phyloP scores from a whole-genome alignment of 2,113 vertebrate species.

The Calonectris borealis region DNA sequence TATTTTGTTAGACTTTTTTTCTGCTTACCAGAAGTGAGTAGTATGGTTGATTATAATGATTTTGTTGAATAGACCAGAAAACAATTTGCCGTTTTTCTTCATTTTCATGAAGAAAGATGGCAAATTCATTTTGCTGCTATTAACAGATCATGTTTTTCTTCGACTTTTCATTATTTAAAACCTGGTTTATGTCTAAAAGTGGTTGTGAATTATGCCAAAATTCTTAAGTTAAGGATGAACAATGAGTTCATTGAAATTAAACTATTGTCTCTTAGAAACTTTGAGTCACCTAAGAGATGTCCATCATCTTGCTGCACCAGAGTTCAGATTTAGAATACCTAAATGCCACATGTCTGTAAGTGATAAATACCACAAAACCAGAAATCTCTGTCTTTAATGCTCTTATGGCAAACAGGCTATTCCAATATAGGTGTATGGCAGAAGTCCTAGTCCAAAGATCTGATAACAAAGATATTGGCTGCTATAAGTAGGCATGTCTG shows the following conservation, averaged over 20 bases:
- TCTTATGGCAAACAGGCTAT: background rate
- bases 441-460: background rate
- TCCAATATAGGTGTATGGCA: background rate
- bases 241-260: background rate
- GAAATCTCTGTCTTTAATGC: background rate
- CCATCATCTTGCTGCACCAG: background rate
- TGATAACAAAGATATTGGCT: background rate
- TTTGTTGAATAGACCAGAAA: background rate
- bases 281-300: background rate
- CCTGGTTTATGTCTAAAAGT: background rate
- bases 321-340: background rate
- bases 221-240: background rate
- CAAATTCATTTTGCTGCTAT: background rate
- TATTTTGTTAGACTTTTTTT: background rate
- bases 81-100: background rate
- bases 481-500: background rate
- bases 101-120: background rate
- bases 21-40: background rate
- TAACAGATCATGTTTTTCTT: background rate
- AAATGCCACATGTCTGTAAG: background rate
- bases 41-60: background rate
- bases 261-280: background rate
- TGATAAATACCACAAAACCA: background rate
- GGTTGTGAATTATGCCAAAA: background rate
- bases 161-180: background rate